Percentiles rank a stretch among this genome's conserved stretches.
Evolutionary conservation across 2,113 vertebrate species (phyloP).

Genomic region (Ctenomys sociabilis): DNA sequence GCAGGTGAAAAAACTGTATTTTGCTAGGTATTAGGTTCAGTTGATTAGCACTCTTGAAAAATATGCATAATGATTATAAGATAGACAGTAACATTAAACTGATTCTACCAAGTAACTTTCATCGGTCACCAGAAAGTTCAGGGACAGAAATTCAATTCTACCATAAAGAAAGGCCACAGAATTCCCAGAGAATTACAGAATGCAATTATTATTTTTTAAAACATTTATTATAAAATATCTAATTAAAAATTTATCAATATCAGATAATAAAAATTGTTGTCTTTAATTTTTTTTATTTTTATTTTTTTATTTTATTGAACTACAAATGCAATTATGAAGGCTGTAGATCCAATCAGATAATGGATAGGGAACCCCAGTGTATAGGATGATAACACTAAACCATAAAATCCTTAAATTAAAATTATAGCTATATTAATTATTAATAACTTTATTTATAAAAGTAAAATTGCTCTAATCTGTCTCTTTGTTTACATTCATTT

Average conservation of each 20-base stretch:
- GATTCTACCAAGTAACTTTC: slow-evolving; percentile 9
- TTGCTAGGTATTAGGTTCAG: background rate
- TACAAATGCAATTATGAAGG: background rate
- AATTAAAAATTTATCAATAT: too few species aligned
- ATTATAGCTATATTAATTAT: background rate
- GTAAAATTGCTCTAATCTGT: too few species aligned
- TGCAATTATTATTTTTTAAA: too few species aligned
- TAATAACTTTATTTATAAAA: background rate
- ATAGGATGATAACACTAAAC: background rate
- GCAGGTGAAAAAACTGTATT: background rate
- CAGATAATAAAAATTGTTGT: too few species aligned
- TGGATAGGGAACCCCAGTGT: background rate
- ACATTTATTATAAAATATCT: too few species aligned
- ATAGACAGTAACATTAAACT: background rate
- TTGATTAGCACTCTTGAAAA: background rate
- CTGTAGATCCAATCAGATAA: background rate
- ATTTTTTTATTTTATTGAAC: too few species aligned
- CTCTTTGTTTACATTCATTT: background rate
- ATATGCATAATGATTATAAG: background rate
- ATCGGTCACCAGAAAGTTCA: background rate
- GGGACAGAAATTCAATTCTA: background rate
- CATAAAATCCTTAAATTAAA: background rate
- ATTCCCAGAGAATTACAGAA: background rate
- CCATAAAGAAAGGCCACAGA: background rate
- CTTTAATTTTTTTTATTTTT: too few species aligned